Evolutionary conservation across 2,888 invertebrate species (phyloP).

Genomic region (Metallyticus violacea): DNA sequence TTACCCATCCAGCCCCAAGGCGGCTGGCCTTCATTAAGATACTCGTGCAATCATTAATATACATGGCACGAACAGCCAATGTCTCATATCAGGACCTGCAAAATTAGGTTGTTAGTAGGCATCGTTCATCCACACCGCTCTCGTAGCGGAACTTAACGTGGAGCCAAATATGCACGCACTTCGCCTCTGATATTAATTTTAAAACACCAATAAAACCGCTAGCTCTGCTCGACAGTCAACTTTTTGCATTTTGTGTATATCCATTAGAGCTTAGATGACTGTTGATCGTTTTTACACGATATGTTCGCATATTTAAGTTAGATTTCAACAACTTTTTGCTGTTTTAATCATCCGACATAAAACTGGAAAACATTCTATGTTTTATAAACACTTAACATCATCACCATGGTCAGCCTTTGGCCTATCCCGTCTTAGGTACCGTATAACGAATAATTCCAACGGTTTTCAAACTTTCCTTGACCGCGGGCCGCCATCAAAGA

Average conservation of each 20-base stretch:
- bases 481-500: too few species aligned
- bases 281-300: background rate
- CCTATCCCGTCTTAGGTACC: background rate
- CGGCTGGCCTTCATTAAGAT: background rate
- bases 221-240: background rate
- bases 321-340: background rate
- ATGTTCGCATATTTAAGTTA: background rate
- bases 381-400: background rate
- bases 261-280: background rate
- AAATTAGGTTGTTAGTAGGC: background rate
- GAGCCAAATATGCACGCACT: too few species aligned
- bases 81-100: background rate
- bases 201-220: background rate
- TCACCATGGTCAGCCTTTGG: background rate
- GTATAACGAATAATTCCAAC: too few species aligned
- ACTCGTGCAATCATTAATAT: background rate
- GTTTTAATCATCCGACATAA: background rate
- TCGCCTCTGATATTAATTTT: too few species aligned
- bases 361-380: background rate
- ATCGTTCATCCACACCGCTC: too few species aligned
- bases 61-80: background rate
- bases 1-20: background rate
- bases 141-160: too few species aligned
- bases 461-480: too few species aligned
- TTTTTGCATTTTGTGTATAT: background rate